Evolutionary conservation across 1,140 invertebrate species (phyloP).

Genomic region (Drosophila nigrodunni): DNA sequence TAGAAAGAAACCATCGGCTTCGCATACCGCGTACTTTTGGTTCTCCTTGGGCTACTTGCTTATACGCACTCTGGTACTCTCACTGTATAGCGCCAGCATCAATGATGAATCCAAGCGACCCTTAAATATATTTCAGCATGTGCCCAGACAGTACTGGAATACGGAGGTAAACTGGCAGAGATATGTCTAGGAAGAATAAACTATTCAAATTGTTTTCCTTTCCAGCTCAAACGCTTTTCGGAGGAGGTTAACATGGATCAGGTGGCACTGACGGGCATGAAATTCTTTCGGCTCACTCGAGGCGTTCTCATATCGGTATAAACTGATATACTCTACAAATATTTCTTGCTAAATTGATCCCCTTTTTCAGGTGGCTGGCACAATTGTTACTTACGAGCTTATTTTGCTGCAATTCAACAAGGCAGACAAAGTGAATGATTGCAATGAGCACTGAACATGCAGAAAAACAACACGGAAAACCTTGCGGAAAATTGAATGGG

Average conservation of each 20-base stretch:
- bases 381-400: slow-evolving; percentile 89
- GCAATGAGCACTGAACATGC: slow-evolving; percentile 44
- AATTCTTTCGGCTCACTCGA: slow-evolving; percentile 88
- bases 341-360: background rate
- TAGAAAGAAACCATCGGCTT: slow-evolving; percentile 72
- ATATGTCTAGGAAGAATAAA: background rate
- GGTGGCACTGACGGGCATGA: slow-evolving; percentile 87
- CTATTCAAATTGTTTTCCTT: background rate
- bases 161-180: slow-evolving; percentile 85
- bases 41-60: slow-evolving; percentile 88
- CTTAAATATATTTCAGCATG: slow-evolving; percentile 86
- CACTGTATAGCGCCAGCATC: slow-evolving; percentile 87
- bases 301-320: slow-evolving; percentile 88
- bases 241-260: slow-evolving; percentile 87
- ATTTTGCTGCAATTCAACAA: slow-evolving; percentile 88
- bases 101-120: slow-evolving; percentile 87
- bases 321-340: background rate
- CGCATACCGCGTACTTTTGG: slow-evolving; percentile 86
- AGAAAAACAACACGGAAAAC: background rate
- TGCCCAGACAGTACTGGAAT: slow-evolving; percentile 86
- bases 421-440: slow-evolving; percentile 63
- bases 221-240: slow-evolving; percentile 87
- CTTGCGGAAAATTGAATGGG: background rate
- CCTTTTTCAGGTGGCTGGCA: slow-evolving; percentile 87
- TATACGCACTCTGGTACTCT: slow-evolving; percentile 86